Evolutionary conservation across 1,140 invertebrate species (phyloP).

Genomic region (Trypoxylus dichotomus): DNA sequence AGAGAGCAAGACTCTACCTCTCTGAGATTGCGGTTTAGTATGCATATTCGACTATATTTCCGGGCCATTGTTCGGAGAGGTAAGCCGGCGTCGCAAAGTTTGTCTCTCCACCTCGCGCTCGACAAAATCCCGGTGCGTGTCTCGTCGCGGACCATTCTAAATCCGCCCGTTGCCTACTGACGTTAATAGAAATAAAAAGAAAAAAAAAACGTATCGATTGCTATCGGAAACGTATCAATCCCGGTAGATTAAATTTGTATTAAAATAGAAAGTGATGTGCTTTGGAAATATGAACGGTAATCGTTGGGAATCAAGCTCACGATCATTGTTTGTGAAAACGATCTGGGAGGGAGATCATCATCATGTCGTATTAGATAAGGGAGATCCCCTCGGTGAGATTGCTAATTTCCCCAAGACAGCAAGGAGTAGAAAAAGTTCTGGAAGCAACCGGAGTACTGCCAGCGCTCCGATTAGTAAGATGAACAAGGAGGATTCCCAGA

Average conservation of each 20-base stretch:
- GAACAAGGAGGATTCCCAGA: constrained; percentile 1
- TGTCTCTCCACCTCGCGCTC: neutral
- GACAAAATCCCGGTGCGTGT: neutral
- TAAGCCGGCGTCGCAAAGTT: neutral
- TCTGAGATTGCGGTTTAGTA: neutral
- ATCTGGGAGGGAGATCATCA: constrained; percentile 71
- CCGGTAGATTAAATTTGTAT: neutral
- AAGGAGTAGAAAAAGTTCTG: neutral
- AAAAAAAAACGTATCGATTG: neutral
- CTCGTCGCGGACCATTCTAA: neutral
- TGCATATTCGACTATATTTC: neutral
- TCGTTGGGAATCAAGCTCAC: constrained; percentile 70
- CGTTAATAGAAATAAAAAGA: neutral
- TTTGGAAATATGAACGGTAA: constrained; percentile 6
- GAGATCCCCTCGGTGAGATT: constrained; percentile 54
- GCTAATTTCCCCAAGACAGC: neutral
- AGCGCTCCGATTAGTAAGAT: neutral
- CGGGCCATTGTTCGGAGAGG: constrained; percentile 1
- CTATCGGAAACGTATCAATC: neutral
- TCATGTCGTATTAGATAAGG: constrained; percentile 67
- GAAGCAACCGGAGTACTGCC: neutral
- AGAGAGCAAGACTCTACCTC: neutral
- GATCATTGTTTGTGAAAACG: constrained; percentile 69
- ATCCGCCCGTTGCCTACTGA: neutral
- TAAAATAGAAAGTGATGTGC: neutral